Evolutionary conservation across 1,140 invertebrate species (phyloP).

Genomic region (Heliconius hewitsoni): DNA sequence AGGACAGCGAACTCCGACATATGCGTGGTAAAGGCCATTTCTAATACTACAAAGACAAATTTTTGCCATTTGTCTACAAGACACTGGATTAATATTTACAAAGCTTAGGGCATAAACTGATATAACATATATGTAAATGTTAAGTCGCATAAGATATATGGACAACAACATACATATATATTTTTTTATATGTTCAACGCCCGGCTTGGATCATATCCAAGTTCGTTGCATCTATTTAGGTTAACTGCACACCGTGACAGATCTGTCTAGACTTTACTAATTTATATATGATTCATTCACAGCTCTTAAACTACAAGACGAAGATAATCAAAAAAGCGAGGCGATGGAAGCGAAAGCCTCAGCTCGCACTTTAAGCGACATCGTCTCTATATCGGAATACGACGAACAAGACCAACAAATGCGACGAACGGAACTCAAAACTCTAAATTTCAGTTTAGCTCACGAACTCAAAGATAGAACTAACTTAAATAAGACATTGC

Average conservation of each 20-base stretch:
- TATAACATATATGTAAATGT: no score
- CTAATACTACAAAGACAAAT: background rate
- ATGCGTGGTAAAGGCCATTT: no score
- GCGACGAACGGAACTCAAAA: slow-evolving; percentile 70
- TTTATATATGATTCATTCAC: slow-evolving; percentile 54
- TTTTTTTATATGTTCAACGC: slow-evolving; percentile 7
- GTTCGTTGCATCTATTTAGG: slow-evolving; percentile 46
- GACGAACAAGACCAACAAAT: slow-evolving; percentile 83
- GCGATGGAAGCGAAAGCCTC: slow-evolving; percentile 80
- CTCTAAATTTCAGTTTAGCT: slow-evolving; percentile 57
- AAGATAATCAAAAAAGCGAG: slow-evolving; percentile 71
- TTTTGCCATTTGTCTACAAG: background rate
- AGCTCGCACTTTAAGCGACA: slow-evolving; percentile 85
- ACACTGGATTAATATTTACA: background rate
- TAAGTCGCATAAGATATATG: background rate
- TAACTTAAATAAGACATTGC: slow-evolving; percentile 57
- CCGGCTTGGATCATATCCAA: slow-evolving; percentile 63
- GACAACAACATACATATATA: background rate
- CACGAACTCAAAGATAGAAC: slow-evolving; percentile 49
- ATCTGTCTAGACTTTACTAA: slow-evolving; percentile 50
- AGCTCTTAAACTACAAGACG: slow-evolving; percentile 82
- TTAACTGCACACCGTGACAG: slow-evolving; percentile 40
- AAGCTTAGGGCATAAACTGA: background rate
- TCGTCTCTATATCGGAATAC: slow-evolving; percentile 86
- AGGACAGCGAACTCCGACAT: no score